Conservation (phyloP, 2,888 invertebrate species). For the Drosophila testacea region DNA sequence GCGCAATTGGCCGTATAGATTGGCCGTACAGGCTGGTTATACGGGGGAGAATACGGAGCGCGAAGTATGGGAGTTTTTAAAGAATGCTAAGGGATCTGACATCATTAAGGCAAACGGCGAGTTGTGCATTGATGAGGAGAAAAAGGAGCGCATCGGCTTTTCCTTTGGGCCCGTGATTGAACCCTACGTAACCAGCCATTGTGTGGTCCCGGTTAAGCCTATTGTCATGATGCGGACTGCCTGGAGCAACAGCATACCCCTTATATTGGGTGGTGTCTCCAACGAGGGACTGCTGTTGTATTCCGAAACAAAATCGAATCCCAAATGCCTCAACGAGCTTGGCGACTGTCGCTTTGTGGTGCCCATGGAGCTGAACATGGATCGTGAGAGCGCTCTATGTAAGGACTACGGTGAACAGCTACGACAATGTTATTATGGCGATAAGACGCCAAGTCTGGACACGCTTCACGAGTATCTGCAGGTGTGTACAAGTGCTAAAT, state of each 20-base stretch:
- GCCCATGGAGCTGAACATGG: conserved; percentile 82
- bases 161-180: conserved; percentile 85
- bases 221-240: conserved; percentile 83
- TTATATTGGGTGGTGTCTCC: conserved; percentile 84
- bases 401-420: conserved; percentile 81
- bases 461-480: conserved; percentile 84
- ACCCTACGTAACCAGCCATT: conserved; percentile 82
- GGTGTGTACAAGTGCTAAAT: conserved; percentile 53
- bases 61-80: conserved; percentile 83
- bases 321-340: conserved; percentile 82
- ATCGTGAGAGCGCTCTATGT: conserved; percentile 80
- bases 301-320: conserved; percentile 79
- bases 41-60: conserved; percentile 81
- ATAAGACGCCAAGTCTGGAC: conserved; percentile 82
- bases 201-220: conserved; percentile 83
- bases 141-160: conserved; percentile 82
- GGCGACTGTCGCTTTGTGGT: conserved; percentile 83
- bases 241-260: conserved; percentile 84
- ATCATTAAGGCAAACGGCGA: conserved; percentile 82
- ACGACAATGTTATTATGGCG: conserved; percentile 80
- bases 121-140: conserved; percentile 82
- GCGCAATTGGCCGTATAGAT: conserved; percentile 82
- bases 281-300: conserved; percentile 84
- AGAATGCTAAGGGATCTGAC: conserved; percentile 77
- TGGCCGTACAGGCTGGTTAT: conserved; percentile 83